Evolutionary conservation across 1,140 invertebrate genomes (phyloP), one percentile per base, ranked within the genome.

Genomic region (Heliconius hermathena): DNA sequence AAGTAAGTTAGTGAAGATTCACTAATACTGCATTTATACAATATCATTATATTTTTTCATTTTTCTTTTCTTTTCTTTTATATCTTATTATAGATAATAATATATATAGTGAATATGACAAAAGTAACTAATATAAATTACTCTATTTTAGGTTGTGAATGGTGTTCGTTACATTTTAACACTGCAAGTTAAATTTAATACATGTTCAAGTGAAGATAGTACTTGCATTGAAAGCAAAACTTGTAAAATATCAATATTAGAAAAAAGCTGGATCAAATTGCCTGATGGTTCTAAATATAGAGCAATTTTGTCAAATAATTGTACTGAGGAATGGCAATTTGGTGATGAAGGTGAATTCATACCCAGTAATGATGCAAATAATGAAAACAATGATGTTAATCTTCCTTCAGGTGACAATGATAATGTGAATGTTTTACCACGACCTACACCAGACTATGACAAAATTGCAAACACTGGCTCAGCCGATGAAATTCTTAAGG

Each of bases 251-350:
- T 87, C 91, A 11, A 84, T 95, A 79, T 81, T 95, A 73, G 94
- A 94, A 85, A 95, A 95, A 74, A 91, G 91, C 8, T 95, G 94
- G 94, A 82, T 92, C 8, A 93, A 87, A 83, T 88, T 92, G 66
- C 66, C 89, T 11, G 87, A 93, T 84, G 94, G 94, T 49, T 88
- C 87, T 36, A 95, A 94, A 83, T 94, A 92, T 83, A 89, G 92
- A 83, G 88, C 89, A 9, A 86, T 95, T 78, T 75, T 94, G 60
- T 83, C 91, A n/a, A 95, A 95, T 83, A 95, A 95, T 82, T 95
- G 94, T 80, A 95, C 94, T n/a, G 88, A 89, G 74, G 87, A 93
- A 76, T 95, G 93, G 89, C 77, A 86, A 33, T 95, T 91, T 87
- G 92, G 90, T 75, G 91, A 94, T 76, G 83, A 94, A 76, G 93